Evolutionary conservation across 2,113 vertebrate genomes (phyloP), one percentile per base, ranked within the genome.

Genomic region (Lophius piscatorius): DNA sequence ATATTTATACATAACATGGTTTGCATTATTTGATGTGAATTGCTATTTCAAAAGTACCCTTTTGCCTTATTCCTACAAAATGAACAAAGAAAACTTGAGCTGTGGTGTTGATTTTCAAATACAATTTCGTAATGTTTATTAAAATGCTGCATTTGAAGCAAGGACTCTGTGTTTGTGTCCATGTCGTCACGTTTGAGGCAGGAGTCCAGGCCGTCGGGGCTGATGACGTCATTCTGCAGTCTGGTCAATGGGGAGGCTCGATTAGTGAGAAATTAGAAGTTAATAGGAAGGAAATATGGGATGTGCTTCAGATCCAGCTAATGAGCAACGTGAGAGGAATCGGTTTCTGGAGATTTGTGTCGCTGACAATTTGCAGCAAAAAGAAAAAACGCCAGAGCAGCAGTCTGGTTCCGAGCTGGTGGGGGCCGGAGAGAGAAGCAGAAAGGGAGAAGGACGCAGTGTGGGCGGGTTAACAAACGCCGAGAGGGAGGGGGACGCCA

Each of bases 181-280:
- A 6, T 31, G 29, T 31, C 34, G 13, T 38, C 7, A 2, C n/a
- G 12, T 61, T 42, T 51, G 22, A 40, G 40, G 9, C 20, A 18
- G 17, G 42, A 57, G 17, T 49, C 55, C 51, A 2, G 63, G 51
- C 68, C 66, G 8, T 1, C 3, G 29, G 75, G 67, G 51, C 34
- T 55, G 48, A 74, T 91, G 88, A 92, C 89, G 91, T 92, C 87
- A 92, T 91, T 81, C 82, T 92, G 91, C 91, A 84, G 91, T 84
- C 72, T 66, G 70, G 49, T 44, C 41, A 49, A 26, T 5, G 39
- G 23, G 23, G 17, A 23, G n/a, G 41, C 9, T 14, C 16, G 9
- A 40, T 22, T 21, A 10, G 21, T 23, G 47, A 3, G 29, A 38
- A 56, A 16, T 34, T 2, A 0, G 22, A 13, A 17, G 40, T 9